Evolutionary conservation across 2,888 invertebrate species (phyloP).

Genomic region (Perdita meconis): DNA sequence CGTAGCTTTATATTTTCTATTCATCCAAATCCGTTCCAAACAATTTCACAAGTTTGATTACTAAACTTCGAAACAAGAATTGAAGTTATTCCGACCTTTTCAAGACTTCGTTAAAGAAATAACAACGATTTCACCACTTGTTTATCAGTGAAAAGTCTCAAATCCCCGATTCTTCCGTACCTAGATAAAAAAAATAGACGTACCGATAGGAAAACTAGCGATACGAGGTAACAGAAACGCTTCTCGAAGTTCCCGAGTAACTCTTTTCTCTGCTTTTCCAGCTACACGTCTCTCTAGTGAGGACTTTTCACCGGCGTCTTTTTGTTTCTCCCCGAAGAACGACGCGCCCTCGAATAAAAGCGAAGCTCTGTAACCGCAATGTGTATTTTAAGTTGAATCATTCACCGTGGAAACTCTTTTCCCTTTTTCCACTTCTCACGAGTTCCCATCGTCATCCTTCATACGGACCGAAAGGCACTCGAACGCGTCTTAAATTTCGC

Average conservation of each 20-base stretch:
- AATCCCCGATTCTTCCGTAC: too few species aligned
- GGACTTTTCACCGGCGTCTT: neutral
- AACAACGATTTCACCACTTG: too few species aligned
- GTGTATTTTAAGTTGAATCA: slow-evolving; percentile 7
- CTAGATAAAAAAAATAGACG: too few species aligned
- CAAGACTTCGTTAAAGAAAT: too few species aligned
- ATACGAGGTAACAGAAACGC: neutral
- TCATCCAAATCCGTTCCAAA: too few species aligned
- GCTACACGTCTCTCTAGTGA: neutral
- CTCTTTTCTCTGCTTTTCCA: neutral
- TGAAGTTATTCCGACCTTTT: too few species aligned
- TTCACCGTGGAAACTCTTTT: neutral
- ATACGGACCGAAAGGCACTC: neutral
- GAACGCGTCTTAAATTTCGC: neutral
- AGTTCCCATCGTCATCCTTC: neutral
- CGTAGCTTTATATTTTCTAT: too few species aligned
- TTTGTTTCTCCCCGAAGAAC: neutral
- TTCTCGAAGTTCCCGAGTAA: neutral
- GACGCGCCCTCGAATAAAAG: neutral
- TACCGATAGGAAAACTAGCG: too few species aligned
- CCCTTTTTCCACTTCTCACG: neutral
- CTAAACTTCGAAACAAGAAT: too few species aligned
- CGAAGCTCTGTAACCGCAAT: neutral
- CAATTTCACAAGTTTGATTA: too few species aligned
- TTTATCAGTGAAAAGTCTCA: too few species aligned